Evolutionary conservation across 2,113 vertebrate genomes (phyloP), one percentile per base, ranked within the genome.

Genomic region (Neopipo cinnamomea): DNA sequence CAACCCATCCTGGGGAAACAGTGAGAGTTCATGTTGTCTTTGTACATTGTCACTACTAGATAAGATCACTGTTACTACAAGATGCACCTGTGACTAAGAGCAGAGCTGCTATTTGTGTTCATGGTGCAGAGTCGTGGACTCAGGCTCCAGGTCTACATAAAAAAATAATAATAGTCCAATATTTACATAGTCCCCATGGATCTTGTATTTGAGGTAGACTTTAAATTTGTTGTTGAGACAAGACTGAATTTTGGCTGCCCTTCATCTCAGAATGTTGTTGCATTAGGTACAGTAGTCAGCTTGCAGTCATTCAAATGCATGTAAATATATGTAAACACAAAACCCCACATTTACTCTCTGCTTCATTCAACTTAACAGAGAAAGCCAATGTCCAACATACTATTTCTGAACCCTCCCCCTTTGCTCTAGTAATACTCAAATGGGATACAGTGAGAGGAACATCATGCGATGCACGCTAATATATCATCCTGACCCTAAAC

Each of bases 1-100:
- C 47, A 61, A 46, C 20, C 80, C 79, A 84, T 87, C 79, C 55
- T 8, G 8, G 73, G 77, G 74, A 89, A 89, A 35, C 30, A 88
- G 78, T 50, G 67, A 67, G 76, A 92, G 93, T 85, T 96, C 76
- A 75, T 23, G 24, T 67, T 42, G 92, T 78, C 58, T 85, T 94
- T 78, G 85, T 85, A 41, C 59, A 71, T 71, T 90, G 76, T 80
- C 65, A 81, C 42, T 44, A n/a, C 77, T 75, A 85, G 68, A 85
- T 94, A 91, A 73, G 63, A 70, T 46, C 23, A 55, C 27, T 58
- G 5, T 50, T 78, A 14, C 44, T 85, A 49, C 70, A 39, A 27
- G 16, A 20, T 35, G 6, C 15, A 47, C 25, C 37, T 41, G 8
- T 58, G 49, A 59, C 37, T 58, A 63, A 86, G 22, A 50, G 31